These are phyloP conservation scores for Aspiorhynchus laticeps DNA, from an alignment of 2,113 vertebrate genomes.

Conservation along the genomic window DNA sequence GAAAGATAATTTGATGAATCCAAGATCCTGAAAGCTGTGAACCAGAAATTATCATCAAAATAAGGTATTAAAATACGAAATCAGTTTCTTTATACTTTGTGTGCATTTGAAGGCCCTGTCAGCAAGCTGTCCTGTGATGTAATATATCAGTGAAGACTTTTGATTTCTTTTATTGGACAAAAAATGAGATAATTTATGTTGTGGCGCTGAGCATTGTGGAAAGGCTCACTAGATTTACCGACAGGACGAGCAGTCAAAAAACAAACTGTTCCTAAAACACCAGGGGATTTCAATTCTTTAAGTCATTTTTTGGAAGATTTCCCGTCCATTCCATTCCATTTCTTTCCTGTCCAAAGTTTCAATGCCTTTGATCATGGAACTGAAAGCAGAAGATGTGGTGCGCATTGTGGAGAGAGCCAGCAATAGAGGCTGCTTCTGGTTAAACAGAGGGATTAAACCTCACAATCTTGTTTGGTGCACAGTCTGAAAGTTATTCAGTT, in stretches of 20 bases:
- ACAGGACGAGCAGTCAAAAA: slow-evolving; percentile 11
- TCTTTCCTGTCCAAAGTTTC: slow-evolving; percentile 52
- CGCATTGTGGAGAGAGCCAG: slow-evolving; percentile 8
- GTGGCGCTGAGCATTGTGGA: neutral
- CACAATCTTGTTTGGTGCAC: neutral
- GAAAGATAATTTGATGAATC: neutral
- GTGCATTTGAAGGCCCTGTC: neutral
- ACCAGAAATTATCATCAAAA: neutral
- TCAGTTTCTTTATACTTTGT: neutral
- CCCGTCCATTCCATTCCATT: slow-evolving; percentile 35
- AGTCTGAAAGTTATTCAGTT: slow-evolving; percentile 5
- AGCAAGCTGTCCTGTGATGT: neutral
- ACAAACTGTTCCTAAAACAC: slow-evolving; percentile 43
- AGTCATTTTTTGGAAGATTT: slow-evolving; percentile 47
- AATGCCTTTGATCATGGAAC: slow-evolving; percentile 52
- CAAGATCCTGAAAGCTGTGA: neutral
- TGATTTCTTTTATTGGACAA: neutral
- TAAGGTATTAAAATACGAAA: neutral
- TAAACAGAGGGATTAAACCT: slow-evolving; percentile 20
- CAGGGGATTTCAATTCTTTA: slow-evolving; percentile 31
- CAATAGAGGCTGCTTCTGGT: slow-evolving; percentile 44
- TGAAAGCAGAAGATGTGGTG: slow-evolving; percentile 46
- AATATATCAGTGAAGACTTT: neutral
- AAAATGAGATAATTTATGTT: slow-evolving; percentile 33
- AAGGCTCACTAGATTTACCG: neutral